Base-by-base conservation (phyloP, 2,888 invertebrate genomes). In the Acleris laterana region DNA sequence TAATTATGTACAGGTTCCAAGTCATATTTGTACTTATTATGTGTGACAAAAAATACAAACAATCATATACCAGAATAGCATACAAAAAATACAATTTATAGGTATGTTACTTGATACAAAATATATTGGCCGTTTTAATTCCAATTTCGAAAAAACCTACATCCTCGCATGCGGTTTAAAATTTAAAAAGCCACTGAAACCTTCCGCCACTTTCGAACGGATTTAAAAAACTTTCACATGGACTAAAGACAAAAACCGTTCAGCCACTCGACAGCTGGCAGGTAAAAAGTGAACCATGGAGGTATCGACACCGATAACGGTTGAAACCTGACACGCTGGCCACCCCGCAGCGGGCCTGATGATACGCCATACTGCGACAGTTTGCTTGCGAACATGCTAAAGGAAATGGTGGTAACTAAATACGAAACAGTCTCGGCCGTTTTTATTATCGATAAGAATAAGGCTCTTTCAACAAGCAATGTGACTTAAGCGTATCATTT, bases 251-350 rank as follows among this genome's bases (percentile, higher is more conserved):
- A 62, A 62, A 67, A 48, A 56, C 63, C 38, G 38, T 38, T 63
- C 17, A 19, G 5, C 50, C 38, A 38, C 32, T 66, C 76, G 82
- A 78, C 89, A 88, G 84, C 81, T 88, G 88, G 81, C 71, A 62
- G 73, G 71, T 72, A 76, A 73, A 78, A 75, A 61, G 56, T 44
- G 49, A 51, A 61, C 28, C 49, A 19, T 25, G 46, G 57, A 51
- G 61, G 80, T 76, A 81, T 81, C 81, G 78, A 89, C 89, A 84
- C 75, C 69, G 86, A 89, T 80, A 88, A 84, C 77, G 59, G 44
- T 17, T 16, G 51, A 3, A 57, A 62, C 38, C 38, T 0, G 66
- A 62, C 46, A 61, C 67, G 13, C 13, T 42, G 56, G 55, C 51
- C 57, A 59, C 64, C 63, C 53, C 49, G 58, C 58, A 60, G 28